Conservation (phyloP, 2,113 vertebrate species). For the Forbesichthys papilliferus region DNA sequence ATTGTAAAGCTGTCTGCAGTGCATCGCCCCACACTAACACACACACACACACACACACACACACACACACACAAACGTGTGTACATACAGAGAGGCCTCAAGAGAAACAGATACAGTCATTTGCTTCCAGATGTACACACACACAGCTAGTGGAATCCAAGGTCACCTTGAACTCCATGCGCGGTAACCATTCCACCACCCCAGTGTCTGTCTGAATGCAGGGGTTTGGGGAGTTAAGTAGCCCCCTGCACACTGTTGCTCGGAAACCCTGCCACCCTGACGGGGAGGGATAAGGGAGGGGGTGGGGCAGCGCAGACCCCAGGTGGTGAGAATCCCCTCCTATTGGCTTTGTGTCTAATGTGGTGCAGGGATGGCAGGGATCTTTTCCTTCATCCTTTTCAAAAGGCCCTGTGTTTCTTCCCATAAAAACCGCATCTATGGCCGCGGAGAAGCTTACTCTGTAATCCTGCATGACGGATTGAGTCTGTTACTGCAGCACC, state of each 20-base stretch:
- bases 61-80: too few species aligned
- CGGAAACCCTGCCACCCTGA: slow-evolving; percentile 1
- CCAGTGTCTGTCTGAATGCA: background rate
- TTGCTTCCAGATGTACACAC: slow-evolving; percentile 24
- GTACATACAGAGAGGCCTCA: background rate
- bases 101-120: slow-evolving; percentile 5
- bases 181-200: slow-evolving; percentile 34
- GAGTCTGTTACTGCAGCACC: slow-evolving; percentile 67
- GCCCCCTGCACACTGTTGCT: slow-evolving; percentile 11
- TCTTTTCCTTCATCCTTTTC: slow-evolving; percentile 18
- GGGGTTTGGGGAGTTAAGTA: slow-evolving; percentile 19
- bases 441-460: slow-evolving; percentile 72
- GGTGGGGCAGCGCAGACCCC: slow-evolving; percentile 25
- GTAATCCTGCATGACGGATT: slow-evolving; percentile 79
- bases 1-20: background rate
- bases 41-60: slow-evolving; percentile 6
- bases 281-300: background rate
- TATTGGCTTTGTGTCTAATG: slow-evolving; percentile 59
- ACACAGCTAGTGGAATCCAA: slow-evolving; percentile 34
- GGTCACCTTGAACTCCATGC: slow-evolving; percentile 41
- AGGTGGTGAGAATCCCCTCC: slow-evolving; percentile 40
- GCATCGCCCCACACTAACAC: background rate
- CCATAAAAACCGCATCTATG: slow-evolving; percentile 72
- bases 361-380: slow-evolving; percentile 45
- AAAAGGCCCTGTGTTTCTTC: slow-evolving; percentile 66